A percentile compares a stretch with the other conserved stretches of the same genome.
Conservation (phyloP, 1,140 invertebrate species). For the Drosophila willistoni region DNA sequence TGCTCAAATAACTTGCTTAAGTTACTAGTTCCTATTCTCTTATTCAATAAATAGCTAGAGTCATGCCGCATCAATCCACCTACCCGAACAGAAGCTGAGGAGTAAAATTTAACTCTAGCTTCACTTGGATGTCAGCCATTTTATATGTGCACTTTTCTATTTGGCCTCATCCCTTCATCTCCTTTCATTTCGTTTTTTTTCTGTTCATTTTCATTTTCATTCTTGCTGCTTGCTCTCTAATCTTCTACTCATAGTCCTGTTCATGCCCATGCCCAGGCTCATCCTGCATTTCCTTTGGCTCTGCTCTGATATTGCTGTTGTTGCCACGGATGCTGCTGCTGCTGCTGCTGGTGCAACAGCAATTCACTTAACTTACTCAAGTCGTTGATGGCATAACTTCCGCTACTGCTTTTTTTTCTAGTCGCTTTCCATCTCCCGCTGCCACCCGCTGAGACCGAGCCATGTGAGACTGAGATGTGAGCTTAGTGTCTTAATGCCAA, state of each 20-base stretch:
- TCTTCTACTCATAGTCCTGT: constrained; percentile 20
- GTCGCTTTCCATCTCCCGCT: constrained; percentile 19
- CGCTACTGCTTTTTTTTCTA: constrained; percentile 34
- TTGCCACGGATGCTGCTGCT: constrained; percentile 22
- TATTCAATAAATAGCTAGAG: constrained; percentile 9
- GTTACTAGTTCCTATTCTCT: constrained; percentile 11
- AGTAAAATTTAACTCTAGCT: neutral
- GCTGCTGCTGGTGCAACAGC: constrained; percentile 45
- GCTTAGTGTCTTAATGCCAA: constrained; percentile 75
- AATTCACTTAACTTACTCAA: constrained; percentile 80
- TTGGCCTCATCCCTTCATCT: neutral
- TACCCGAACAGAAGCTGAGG: neutral
- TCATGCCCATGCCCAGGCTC: constrained; percentile 23
- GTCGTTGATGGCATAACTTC: constrained; percentile 79
- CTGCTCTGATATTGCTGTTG: constrained; percentile 22
- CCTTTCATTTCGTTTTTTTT: neutral
- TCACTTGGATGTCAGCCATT: constrained; percentile 6
- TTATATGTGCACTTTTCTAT: neutral
- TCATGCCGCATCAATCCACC: constrained; percentile 11
- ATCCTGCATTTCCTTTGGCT: constrained; percentile 57
- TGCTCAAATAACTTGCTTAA: constrained; percentile 4
- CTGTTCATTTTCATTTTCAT: constrained; percentile 16
- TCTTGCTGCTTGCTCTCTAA: constrained; percentile 9
- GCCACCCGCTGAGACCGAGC: constrained; percentile 14
- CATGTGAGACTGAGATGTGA: constrained; percentile 31